phyloP scores from a whole-genome alignment of 2,113 vertebrate species.

The Misgurnus anguillicaudatus region DNA sequence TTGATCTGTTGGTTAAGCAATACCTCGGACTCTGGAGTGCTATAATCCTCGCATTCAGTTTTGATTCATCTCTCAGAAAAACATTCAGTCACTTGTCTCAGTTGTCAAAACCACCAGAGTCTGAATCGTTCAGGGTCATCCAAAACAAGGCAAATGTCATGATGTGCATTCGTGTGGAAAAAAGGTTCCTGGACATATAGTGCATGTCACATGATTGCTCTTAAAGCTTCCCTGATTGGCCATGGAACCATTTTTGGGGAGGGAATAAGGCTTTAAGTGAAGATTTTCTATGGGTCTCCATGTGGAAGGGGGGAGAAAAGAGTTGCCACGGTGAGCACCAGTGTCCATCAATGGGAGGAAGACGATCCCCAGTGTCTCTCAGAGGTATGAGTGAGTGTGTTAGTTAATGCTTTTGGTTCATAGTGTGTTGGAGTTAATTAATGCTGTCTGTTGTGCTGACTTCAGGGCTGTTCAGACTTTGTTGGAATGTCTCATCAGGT shows the following conservation, averaged over 20 bases:
- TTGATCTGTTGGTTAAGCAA: constrained; percentile 37
- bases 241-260: constrained; percentile 6
- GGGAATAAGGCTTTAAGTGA: constrained; percentile 49
- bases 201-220: constrained; percentile 44
- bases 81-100: constrained; percentile 23
- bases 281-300: constrained; percentile 5
- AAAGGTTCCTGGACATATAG: constrained; percentile 34
- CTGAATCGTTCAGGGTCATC: constrained; percentile 17
- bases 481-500: constrained; percentile 61
- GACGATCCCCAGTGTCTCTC: constrained; percentile 23
- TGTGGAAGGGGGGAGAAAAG: constrained; percentile 29
- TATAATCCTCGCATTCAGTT: constrained; percentile 25
- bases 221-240: constrained; percentile 53
- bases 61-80: constrained; percentile 1
- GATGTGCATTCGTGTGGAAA: constrained; percentile 14
- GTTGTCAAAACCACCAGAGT: constrained; percentile 16
- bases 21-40: constrained; percentile 1
- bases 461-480: constrained; percentile 63
- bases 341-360: constrained; percentile 31
- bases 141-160: constrained; percentile 14
- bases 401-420: constrained; percentile 68
- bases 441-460: constrained; percentile 80
- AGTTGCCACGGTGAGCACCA: neutral
- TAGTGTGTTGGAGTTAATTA: constrained; percentile 60
- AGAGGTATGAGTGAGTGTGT: constrained; percentile 35